Evolutionary conservation across 2,113 vertebrate genomes (phyloP).

Genomic region (Symphodus melops): DNA sequence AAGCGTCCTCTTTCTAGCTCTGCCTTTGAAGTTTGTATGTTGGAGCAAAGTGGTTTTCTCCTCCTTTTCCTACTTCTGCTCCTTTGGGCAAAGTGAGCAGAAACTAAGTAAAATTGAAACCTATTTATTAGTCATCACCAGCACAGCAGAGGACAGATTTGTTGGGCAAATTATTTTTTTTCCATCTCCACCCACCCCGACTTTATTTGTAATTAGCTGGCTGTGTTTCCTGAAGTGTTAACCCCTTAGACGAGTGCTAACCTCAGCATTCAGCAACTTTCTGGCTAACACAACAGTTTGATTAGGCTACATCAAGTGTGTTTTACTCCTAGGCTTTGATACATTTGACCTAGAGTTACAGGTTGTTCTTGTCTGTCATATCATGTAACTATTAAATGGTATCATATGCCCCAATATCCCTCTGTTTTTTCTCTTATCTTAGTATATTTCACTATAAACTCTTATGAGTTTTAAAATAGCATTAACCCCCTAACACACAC

Average conservation of each 20-base stretch:
- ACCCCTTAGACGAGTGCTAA: too few relatives aligned
- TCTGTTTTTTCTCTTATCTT: too few relatives aligned
- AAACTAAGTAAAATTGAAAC: neutral
- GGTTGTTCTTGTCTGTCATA: too few relatives aligned
- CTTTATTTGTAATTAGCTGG: slow-evolving; percentile 8
- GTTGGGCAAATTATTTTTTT: slow-evolving; percentile 11
- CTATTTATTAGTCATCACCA: neutral
- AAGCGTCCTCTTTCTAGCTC: slow-evolving; percentile 15
- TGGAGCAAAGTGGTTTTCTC: slow-evolving; percentile 21
- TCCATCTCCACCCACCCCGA: neutral
- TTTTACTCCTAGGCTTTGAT: too few relatives aligned
- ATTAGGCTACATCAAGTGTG: too few relatives aligned
- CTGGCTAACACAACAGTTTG: neutral
- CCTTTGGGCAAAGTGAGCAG: neutral
- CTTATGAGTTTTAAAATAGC: too few relatives aligned
- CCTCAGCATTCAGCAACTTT: too few relatives aligned
- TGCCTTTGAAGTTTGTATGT: slow-evolving; percentile 25
- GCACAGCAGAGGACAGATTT: neutral
- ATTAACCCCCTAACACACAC: too few relatives aligned
- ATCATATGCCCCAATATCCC: too few relatives aligned
- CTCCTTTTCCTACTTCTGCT: neutral
- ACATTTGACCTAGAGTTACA: too few relatives aligned
- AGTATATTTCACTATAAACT: too few relatives aligned
- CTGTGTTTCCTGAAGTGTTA: slow-evolving; percentile 13
- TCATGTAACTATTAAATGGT: too few relatives aligned